Evolutionary conservation across 2,888 invertebrate genomes (phyloP).

Genomic region (Scaptodrosophila latifasciaeformis): DNA sequence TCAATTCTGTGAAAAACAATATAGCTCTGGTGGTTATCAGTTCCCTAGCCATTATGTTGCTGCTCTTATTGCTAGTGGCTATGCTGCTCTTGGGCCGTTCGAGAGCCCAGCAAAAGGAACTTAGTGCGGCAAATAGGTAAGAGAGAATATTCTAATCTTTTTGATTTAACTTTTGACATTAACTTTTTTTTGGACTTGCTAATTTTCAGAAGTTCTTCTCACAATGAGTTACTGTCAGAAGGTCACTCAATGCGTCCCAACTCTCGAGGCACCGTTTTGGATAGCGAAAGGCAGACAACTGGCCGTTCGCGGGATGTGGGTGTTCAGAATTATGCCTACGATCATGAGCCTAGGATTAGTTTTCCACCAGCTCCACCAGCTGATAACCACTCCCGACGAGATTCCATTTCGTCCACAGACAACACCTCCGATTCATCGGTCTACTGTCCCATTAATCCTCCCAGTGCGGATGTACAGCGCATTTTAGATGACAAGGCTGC

Average conservation of each 20-base stretch:
- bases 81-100: slow-evolving; percentile 71
- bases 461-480: slow-evolving; percentile 71
- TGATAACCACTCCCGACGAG: slow-evolving; percentile 52
- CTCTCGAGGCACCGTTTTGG: slow-evolving; percentile 50
- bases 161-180: background rate
- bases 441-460: slow-evolving; percentile 74
- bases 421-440: slow-evolving; percentile 75
- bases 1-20: slow-evolving; percentile 71
- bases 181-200: background rate
- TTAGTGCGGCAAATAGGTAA: slow-evolving; percentile 67
- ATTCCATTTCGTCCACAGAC: slow-evolving; percentile 70
- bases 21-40: slow-evolving; percentile 70
- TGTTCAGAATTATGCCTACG: slow-evolving; percentile 71
- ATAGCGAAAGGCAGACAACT: slow-evolving; percentile 50
- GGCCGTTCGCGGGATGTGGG: slow-evolving; percentile 61
- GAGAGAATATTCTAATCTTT: background rate
- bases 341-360: slow-evolving; percentile 58
- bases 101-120: slow-evolving; percentile 54
- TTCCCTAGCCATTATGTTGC: slow-evolving; percentile 68
- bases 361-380: slow-evolving; percentile 59
- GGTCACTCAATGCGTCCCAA: slow-evolving; percentile 61
- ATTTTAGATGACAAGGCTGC: slow-evolving; percentile 73
- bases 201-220: slow-evolving; percentile 61
- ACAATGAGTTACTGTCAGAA: slow-evolving; percentile 70
- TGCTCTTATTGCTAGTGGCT: slow-evolving; percentile 70